Base-by-base conservation (phyloP, 2,113 vertebrate genomes). In the Cephalopterus ornatus region DNA sequence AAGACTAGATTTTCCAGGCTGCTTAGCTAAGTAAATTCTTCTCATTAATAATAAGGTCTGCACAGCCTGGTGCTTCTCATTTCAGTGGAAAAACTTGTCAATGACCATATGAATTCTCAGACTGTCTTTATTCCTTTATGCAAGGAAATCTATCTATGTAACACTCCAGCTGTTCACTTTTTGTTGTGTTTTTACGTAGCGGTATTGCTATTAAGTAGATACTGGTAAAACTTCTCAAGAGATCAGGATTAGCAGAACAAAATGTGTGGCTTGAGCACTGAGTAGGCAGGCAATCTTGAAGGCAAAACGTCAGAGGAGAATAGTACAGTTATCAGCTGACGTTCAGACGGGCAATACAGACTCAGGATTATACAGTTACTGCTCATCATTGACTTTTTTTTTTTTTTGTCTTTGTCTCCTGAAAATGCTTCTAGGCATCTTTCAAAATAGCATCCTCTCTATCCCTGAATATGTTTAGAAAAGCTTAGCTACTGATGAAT, bases 11-110 rank as follows among this genome's bases (percentile, higher is more conserved):
- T 83, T 93, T 91, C 63, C 74, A 67, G 85, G 78, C 85, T 94
- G 53, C 70, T 87, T 73, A 83, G 53, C 71, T 62, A 42, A 94
- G 58, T 76, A 89, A 96, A 66, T 90, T 90, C 20, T 39, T 61
- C 42, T 95, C 37, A n/a, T 75, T 89, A 76, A 66, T 81, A 89
- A 41, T 67, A 50, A 91, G 70, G 16, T 81, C 42, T 85, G 66
- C 20, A 53, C 53, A 85, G 76, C 52, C 49, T 88, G 79, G 67
- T 52, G 17, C 37, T 77, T 92, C 67, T 86, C 37, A 33, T 79
- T 78, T 66, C 74, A 52, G 49, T 62, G 66, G 39, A 52, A 53
- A 20, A 87, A 59, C 37, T 75, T 89, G 27, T 58, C 67, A 72
- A 1, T 47, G 53, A n/a, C 46, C 1, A 3, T n/a, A 12, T 30